A percentile compares a stretch with the other conserved stretches of the same genome.
phyloP scores from a whole-genome alignment of 2,113 vertebrate genomes.

The Lynx canadensis region DNA sequence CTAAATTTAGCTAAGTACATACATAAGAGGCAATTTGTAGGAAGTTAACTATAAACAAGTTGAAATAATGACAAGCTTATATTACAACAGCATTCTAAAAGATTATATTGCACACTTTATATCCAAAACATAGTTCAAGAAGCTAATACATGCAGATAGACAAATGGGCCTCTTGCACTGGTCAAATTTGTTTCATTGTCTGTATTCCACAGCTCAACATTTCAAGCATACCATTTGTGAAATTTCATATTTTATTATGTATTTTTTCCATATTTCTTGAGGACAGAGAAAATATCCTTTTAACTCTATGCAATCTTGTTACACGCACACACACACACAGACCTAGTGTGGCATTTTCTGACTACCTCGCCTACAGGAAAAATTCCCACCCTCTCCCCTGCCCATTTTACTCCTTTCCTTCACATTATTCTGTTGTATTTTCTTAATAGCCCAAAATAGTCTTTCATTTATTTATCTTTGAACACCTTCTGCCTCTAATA shows the following conservation, averaged over 20 bases:
- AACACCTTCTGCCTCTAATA: not conserved
- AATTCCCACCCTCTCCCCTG: too few species aligned
- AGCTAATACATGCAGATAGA: not conserved
- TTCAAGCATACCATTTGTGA: not conserved
- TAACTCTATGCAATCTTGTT: not conserved
- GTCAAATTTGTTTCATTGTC: not conserved
- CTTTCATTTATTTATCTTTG: not conserved
- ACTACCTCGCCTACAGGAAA: not conserved
- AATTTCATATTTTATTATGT: not conserved
- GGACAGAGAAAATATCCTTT: not conserved
- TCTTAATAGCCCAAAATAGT: not conserved
- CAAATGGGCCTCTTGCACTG: not conserved
- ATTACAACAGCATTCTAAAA: not conserved
- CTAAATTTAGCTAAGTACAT: constrained; percentile 24
- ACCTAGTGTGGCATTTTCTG: not conserved
- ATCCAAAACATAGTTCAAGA: constrained; percentile 12
- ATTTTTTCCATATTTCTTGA: not conserved
- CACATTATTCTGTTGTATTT: not conserved
- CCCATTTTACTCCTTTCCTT: not conserved
- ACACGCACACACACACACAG: not conserved
- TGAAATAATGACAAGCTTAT: constrained; percentile 37
- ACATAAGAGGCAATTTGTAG: not conserved
- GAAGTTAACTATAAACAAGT: constrained; percentile 33
- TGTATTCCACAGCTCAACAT: not conserved
- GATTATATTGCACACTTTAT: not conserved